Conservation (phyloP, 2,797 vertebrate genomes). For the Crocodylus rhombifer region DNA sequence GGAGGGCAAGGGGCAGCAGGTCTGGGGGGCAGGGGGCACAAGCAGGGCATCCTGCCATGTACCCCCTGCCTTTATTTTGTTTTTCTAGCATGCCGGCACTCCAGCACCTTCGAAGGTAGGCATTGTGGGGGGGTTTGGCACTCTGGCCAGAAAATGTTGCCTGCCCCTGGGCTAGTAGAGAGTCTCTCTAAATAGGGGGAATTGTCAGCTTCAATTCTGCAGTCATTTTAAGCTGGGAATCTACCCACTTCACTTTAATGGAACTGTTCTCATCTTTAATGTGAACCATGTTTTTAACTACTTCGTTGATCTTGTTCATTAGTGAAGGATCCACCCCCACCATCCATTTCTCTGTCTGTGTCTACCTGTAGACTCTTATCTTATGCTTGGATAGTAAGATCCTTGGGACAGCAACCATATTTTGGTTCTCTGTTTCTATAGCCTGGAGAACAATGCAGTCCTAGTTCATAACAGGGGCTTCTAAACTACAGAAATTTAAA, state of each 20-base stretch:
- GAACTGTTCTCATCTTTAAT: constrained; percentile 44
- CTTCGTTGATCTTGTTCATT: constrained; percentile 29
- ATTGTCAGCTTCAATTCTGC: constrained; percentile 37
- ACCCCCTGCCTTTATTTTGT: too few species aligned
- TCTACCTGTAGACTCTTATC: not conserved
- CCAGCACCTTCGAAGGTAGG: too few species aligned
- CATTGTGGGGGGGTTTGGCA: too few species aligned
- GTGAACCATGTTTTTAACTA: not conserved
- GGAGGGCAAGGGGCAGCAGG: too few species aligned
- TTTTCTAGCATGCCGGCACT: too few species aligned
- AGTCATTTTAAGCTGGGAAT: constrained; percentile 50
- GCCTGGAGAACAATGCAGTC: not conserved
- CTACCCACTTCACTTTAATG: constrained; percentile 38
- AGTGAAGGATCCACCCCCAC: not conserved
- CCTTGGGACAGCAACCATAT: not conserved
- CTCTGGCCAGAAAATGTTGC: too few species aligned
- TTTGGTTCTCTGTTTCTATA: constrained; percentile 1
- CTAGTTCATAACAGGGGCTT: not conserved
- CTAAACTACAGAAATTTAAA: not conserved
- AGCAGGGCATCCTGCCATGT: too few species aligned
- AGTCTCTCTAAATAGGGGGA: not conserved
- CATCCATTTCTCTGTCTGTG: not conserved
- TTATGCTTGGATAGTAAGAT: constrained; percentile 13
- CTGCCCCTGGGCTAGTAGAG: not conserved
- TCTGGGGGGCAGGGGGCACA: too few species aligned